Conservation (phyloP, 30 jellyfish, hydroid and myxozoan genomes). For the Cassiopea andromeda region DNA sequence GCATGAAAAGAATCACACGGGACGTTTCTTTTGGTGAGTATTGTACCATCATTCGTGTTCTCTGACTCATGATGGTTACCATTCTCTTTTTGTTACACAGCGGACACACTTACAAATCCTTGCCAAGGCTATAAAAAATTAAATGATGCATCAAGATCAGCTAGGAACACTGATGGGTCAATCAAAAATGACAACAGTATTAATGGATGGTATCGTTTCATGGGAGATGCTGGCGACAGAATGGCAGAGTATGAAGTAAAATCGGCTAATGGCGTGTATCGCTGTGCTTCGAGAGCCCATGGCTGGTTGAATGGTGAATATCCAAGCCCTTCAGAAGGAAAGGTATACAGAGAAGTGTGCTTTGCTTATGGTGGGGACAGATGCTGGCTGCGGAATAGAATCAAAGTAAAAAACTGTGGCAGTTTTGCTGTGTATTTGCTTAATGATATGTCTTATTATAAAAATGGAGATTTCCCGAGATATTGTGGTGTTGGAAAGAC, state of each 20-base stretch:
- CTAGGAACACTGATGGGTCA: not conserved
- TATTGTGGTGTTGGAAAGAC: constrained; percentile 17
- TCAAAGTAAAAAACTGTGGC: constrained; percentile 2
- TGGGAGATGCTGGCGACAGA: not conserved
- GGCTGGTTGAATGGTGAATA: constrained; percentile 7
- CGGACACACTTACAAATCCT: not conserved
- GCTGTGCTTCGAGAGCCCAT: not conserved
- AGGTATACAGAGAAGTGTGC: constrained; percentile 4
- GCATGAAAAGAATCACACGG: too few species aligned
- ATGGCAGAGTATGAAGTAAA: not conserved
- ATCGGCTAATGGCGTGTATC: not conserved
- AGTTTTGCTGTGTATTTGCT: not conserved
- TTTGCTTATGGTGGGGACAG: not conserved
- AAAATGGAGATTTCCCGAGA: not conserved
- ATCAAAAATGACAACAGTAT: not conserved
- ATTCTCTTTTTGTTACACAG: not conserved
- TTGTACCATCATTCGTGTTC: too few species aligned
- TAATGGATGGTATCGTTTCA: constrained; percentile 21
- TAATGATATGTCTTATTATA: not conserved
- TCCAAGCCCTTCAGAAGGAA: constrained; percentile 5
- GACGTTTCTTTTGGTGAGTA: too few species aligned
- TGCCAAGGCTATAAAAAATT: not conserved
- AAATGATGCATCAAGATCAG: constrained; percentile 14
- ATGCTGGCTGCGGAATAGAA: not conserved
- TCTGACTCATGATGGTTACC: too few species aligned